A percentile compares a stretch with the other conserved stretches of the same genome.
Conservation (phyloP, 92 coral and sea anemone species). For the Diadumene lineata region DNA sequence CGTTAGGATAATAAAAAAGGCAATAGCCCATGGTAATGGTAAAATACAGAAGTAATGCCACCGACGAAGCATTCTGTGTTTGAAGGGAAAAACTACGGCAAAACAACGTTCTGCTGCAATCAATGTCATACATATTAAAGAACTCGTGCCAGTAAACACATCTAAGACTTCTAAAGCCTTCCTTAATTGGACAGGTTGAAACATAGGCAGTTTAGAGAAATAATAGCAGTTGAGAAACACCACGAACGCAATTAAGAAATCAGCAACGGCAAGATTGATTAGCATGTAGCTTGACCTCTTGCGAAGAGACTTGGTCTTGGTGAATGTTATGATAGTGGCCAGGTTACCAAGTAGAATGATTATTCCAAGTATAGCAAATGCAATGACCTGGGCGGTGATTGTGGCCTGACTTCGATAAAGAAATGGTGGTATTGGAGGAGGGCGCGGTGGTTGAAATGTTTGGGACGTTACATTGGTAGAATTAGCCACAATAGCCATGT, state of each 20-base stretch:
- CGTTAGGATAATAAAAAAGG: neutral
- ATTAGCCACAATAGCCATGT: too few species aligned
- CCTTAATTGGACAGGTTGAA: constrained; percentile 15
- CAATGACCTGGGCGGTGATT: constrained; percentile 8
- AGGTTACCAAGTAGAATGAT: constrained; percentile 41
- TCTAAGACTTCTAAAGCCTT: constrained; percentile 30
- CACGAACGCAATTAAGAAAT: constrained; percentile 38
- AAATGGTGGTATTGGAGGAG: neutral
- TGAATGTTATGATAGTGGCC: constrained; percentile 32
- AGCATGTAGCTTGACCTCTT: constrained; percentile 41
- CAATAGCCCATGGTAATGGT: constrained; percentile 3
- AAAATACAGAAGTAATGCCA: neutral
- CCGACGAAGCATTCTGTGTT: constrained; percentile 20
- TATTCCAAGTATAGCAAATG: constrained; percentile 32
- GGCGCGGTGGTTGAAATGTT: neutral
- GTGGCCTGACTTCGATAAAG: constrained; percentile 9
- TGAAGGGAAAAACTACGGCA: constrained; percentile 47
- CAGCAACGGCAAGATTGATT: constrained; percentile 49
- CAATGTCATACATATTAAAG: constrained; percentile 35
- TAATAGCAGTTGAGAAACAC: neutral
- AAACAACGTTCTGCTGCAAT: constrained; percentile 47
- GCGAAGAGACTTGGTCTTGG: constrained; percentile 24
- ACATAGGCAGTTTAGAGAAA: constrained; percentile 7
- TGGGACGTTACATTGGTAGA: neutral
- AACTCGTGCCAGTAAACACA: constrained; percentile 40